Conservation (phyloP, 2,797 vertebrate species). For the Sarcoramphus papa region DNA sequence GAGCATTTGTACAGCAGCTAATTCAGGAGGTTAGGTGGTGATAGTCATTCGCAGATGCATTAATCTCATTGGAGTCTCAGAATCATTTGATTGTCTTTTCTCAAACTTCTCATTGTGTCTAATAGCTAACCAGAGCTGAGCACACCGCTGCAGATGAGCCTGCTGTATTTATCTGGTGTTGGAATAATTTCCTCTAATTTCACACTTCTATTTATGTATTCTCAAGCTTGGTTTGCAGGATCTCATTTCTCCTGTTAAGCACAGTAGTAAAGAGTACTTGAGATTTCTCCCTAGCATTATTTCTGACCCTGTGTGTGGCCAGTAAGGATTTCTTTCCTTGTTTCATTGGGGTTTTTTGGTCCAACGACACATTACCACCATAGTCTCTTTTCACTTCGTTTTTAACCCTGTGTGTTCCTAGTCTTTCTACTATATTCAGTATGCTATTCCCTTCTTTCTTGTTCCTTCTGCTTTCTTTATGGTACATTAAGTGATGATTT, state of each 20-base stretch:
- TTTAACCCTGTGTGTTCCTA: background rate
- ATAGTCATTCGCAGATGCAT: background rate
- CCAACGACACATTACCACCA: background rate
- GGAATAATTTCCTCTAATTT: conserved; percentile 3
- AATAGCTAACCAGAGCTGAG: conserved; percentile 10
- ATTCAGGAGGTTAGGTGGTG: background rate
- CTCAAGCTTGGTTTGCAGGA: background rate
- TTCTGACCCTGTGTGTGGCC: background rate
- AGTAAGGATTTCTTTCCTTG: background rate
- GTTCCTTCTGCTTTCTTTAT: background rate
- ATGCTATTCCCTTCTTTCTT: background rate
- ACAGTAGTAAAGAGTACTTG: background rate
- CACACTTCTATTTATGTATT: background rate
- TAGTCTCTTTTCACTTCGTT: background rate
- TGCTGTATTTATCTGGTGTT: background rate
- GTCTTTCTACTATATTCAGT: background rate
- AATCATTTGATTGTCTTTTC: conserved; percentile 7
- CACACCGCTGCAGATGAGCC: background rate
- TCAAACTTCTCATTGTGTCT: conserved; percentile 12
- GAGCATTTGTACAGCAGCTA: background rate
- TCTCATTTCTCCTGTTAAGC: conserved; percentile 15
- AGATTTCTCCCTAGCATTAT: background rate
- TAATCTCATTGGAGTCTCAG: background rate
- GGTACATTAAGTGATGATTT: background rate
- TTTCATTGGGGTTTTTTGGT: background rate